phyloP scores from a whole-genome alignment of 1,140 invertebrate species.

The Cydia amplana region DNA sequence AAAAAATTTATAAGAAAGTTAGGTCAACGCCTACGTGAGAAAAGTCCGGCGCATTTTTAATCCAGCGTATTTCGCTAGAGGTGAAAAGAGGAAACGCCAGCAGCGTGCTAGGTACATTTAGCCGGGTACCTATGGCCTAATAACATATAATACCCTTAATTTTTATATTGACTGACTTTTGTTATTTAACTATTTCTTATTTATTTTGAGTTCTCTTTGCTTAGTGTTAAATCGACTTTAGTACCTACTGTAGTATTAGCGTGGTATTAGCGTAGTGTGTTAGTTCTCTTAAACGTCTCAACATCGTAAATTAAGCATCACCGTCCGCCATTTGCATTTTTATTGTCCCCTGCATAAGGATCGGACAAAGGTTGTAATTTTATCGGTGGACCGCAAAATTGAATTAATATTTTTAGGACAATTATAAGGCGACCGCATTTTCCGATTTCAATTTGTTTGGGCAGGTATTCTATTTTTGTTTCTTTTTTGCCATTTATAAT shows the following conservation, averaged over 20 bases:
- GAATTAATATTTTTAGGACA: conserved; percentile 75
- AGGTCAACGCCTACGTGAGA: no score
- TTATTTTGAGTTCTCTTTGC: no score
- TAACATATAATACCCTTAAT: no score
- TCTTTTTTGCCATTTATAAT: background rate
- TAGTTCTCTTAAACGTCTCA: conserved; percentile 47
- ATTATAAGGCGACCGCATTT: conserved; percentile 59
- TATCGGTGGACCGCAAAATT: conserved; percentile 70
- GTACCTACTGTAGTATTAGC: background rate
- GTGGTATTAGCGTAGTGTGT: background rate
- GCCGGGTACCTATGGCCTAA: no score
- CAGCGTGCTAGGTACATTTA: no score
- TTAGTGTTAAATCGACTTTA: background rate
- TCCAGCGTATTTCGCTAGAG: no score
- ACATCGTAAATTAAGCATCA: conserved; percentile 70
- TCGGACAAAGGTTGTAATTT: conserved; percentile 70
- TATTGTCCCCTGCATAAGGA: conserved; percentile 72
- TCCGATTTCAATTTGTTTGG: background rate
- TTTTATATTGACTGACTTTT: no score
- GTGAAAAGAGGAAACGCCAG: no score
- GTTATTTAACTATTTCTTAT: no score
- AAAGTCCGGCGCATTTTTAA: no score
- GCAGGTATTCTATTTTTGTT: background rate
- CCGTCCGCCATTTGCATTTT: conserved; percentile 74
- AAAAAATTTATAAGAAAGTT: no score